Conservation (phyloP, 2,888 invertebrate species). For the Volucella bombylans region DNA sequence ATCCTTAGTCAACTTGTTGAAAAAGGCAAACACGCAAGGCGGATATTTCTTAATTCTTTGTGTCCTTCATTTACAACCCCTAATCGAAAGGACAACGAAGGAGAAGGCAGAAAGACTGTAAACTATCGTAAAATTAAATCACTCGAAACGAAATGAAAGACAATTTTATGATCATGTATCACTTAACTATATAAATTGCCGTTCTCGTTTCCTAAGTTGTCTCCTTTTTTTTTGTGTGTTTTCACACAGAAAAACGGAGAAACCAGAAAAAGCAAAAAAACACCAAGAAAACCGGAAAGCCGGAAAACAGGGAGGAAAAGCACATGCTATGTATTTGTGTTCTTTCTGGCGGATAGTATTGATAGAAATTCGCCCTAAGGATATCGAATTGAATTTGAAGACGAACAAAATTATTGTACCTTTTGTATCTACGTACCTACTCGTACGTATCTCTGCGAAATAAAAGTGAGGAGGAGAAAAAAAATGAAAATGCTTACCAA, state of each 20-base stretch:
- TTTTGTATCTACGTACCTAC: slow-evolving; percentile 4
- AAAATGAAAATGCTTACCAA: too few relatives aligned
- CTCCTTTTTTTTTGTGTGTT: neutral
- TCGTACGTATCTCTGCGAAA: neutral
- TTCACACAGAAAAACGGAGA: neutral
- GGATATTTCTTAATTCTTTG: neutral
- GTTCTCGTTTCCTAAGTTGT: slow-evolving; percentile 40
- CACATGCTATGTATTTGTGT: neutral
- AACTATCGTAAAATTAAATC: slow-evolving; percentile 65
- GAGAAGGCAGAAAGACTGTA: slow-evolving; percentile 31
- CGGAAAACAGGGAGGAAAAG: slow-evolving; percentile 8
- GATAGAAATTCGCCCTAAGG: slow-evolving; percentile 3
- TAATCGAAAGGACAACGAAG: slow-evolving; percentile 5
- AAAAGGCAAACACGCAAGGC: slow-evolving; percentile 13
- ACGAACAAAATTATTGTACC: slow-evolving; percentile 1
- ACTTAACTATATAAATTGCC: slow-evolving; percentile 64
- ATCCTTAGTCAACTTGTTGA: slow-evolving; percentile 43
- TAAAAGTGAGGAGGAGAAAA: too few relatives aligned
- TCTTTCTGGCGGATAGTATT: neutral
- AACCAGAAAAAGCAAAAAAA: neutral
- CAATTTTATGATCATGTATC: slow-evolving; percentile 66
- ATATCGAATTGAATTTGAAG: neutral
- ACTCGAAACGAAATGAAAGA: slow-evolving; percentile 62
- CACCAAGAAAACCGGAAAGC: neutral
- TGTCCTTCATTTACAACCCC: slow-evolving; percentile 23